Evolutionary conservation across 2,888 invertebrate species (phyloP), one percentile per base, ranked within the genome.

Genomic region (Andrena dorsata): DNA sequence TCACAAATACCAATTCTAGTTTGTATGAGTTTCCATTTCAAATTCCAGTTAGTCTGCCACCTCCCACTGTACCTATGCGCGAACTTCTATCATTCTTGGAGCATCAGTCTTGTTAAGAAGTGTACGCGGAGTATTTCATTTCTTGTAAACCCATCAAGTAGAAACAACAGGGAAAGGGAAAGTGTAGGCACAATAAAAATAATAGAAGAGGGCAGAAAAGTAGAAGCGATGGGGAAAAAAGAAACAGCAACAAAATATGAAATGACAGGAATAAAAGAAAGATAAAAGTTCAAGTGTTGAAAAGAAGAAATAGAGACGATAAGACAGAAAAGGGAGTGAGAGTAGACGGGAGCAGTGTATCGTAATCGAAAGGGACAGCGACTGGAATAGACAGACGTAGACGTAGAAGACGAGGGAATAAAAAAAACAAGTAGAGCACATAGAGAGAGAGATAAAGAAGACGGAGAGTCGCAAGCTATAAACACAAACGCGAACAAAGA

Each of bases 401-500:
- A 20, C 20, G 51, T 20, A 53, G n/a, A 53, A 6, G 20, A 53
- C 51, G 20, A 53, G 20, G n/a, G 49, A 16, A 53, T 53, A n/a
- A 20, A 20, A 20, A 20, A 53, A 53, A 53, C 6, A 20, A 53
- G 2, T 7, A 53, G 51, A 53, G 16, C n/a, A 20, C 51, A 30
- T 6, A 53, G 7, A 53, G 7, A 23, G 7, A n/a, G 20, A 20
- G 51, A 53, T 20, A 7, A 53, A 23, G 23, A 20, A 20, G 20
- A 53, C 23, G 2, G 7, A 5, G 7, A 53, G 7, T 20, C 7
- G 53, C 20, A 53, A 51, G 2, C n/a, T 53, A 53, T 53, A 53
- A 53, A 53, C 53, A 53, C 53, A 53, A 53, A 53, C 20, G 23
- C 23, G 53, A n/a, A 53, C 8, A 8, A n/a, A 53, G 53, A 53